Evolutionary conservation across 2,797 vertebrate genomes (phyloP).

Genomic region (Cirrhinus mrigala): DNA sequence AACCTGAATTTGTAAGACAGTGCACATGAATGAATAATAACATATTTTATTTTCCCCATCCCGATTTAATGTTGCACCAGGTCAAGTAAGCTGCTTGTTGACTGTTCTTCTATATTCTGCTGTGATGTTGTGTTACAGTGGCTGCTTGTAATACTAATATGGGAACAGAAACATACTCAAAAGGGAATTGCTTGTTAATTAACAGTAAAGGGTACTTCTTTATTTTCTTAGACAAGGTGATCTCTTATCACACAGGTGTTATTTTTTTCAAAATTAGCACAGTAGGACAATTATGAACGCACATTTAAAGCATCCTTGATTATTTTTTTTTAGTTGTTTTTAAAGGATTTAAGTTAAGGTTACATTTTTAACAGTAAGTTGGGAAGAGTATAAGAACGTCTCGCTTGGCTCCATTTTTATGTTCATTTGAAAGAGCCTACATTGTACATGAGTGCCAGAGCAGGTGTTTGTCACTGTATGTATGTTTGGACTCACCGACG

Average conservation of each 20-base stretch:
- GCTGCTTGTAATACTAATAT: slow-evolving; percentile 16
- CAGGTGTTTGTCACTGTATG: slow-evolving; percentile 8
- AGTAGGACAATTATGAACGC: neutral
- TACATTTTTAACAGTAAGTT: slow-evolving; percentile 17
- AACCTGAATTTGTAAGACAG: neutral
- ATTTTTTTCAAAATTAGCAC: neutral
- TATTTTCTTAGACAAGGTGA: neutral
- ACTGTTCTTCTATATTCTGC: neutral
- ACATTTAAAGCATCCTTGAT: neutral
- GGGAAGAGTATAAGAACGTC: neutral
- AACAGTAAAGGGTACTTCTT: slow-evolving; percentile 22
- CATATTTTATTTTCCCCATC: neutral
- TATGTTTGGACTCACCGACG: slow-evolving; percentile 14
- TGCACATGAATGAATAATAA: neutral
- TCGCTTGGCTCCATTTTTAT: neutral
- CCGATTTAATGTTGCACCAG: neutral
- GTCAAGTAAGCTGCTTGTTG: neutral
- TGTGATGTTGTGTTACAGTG: slow-evolving; percentile 20
- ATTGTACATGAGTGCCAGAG: neutral
- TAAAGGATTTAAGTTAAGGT: slow-evolving; percentile 14
- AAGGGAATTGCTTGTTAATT: slow-evolving; percentile 2
- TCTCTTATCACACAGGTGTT: neutral
- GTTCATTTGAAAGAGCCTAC: neutral
- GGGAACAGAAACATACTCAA: neutral
- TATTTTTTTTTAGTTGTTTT: slow-evolving; percentile 6